Percentiles rank a stretch among this genome's conserved stretches.
These are phyloP conservation scores for Muntiacus muntjak DNA, from an alignment of 2,113 vertebrate species.

Conservation along the genomic window DNA sequence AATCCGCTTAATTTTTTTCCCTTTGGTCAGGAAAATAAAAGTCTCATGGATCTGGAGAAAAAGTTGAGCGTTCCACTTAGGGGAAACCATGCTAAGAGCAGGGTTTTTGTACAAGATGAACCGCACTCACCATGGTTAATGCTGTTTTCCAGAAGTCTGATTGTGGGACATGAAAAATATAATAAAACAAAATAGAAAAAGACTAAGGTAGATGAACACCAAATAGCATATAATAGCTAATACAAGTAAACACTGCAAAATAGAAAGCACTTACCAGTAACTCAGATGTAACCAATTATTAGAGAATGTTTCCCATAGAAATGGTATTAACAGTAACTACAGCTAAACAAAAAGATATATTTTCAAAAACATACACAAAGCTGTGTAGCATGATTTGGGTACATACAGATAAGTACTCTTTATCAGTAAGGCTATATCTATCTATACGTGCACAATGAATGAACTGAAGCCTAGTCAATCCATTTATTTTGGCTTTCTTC, in stretches of 20 bases:
- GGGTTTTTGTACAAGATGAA: conserved; percentile 66
- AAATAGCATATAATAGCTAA: conserved; percentile 63
- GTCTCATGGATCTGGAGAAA: conserved; percentile 36
- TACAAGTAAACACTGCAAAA: conserved; percentile 63
- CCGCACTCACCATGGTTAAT: conserved; percentile 48
- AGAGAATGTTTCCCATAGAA: conserved; percentile 59
- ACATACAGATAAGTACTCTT: conserved; percentile 48
- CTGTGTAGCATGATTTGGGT: conserved; percentile 23
- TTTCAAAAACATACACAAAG: conserved; percentile 57
- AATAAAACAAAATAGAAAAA: conserved; percentile 63
- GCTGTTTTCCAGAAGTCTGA: conserved; percentile 68
- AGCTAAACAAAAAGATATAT: conserved; percentile 50
- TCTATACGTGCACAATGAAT: neutral
- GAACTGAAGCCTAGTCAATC: conserved; percentile 41
- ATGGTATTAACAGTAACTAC: conserved; percentile 46
- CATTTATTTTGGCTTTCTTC: conserved; percentile 51
- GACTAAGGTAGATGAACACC: conserved; percentile 44
- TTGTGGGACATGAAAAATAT: conserved; percentile 64
- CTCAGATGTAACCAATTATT: conserved; percentile 67
- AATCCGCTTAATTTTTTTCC: conserved; percentile 12
- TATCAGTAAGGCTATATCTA: conserved; percentile 26
- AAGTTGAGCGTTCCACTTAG: conserved; percentile 49
- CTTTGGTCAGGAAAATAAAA: conserved; percentile 31
- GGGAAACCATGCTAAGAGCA: conserved; percentile 28
- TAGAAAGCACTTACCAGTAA: conserved; percentile 70